phyloP scores from a whole-genome alignment of 2,113 vertebrate genomes.

The Myrmophylax atrothorax region DNA sequence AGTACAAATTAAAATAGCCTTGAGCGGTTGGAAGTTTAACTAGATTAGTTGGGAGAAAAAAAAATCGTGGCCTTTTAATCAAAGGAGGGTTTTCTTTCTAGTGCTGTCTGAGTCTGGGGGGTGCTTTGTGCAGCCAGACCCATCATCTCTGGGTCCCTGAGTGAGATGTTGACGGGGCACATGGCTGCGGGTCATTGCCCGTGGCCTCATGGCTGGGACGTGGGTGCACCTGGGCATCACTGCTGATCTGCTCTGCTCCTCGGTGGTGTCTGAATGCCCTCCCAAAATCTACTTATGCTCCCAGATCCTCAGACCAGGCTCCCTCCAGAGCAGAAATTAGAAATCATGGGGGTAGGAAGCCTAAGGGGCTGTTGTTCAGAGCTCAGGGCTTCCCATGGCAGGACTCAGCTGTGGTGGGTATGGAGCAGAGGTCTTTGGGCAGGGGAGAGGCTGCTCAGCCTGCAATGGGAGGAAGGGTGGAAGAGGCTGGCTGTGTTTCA shows the following conservation, averaged over 20 bases:
- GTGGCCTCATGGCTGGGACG: rapidly evolving
- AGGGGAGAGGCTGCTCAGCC: neutral
- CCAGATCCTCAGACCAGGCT: rapidly evolving
- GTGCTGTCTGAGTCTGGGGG: neutral
- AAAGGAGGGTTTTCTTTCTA: neutral
- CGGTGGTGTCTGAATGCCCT: neutral
- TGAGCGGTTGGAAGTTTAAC: conserved; percentile 60
- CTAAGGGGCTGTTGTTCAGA: neutral
- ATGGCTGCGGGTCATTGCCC: neutral
- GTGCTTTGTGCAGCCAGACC: neutral
- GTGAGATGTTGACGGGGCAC: rapidly evolving
- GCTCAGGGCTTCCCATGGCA: neutral
- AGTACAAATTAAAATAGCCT: conserved; percentile 65
- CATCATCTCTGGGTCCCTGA: neutral
- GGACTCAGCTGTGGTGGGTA: neutral
- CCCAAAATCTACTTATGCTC: rapidly evolving
- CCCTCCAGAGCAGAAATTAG: neutral
- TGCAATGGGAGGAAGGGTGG: neutral
- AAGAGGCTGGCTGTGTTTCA: conserved; percentile 50
- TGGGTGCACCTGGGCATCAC: rapidly evolving
- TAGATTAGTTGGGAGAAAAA: neutral
- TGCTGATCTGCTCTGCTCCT: neutral
- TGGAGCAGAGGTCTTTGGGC: neutral
- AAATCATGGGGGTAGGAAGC: neutral
- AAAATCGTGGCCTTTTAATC: conserved; percentile 8